A percentile compares a stretch with the other conserved stretches of the same genome.
Conservation (phyloP, 2,888 invertebrate species). For the Blastobasis lacticolella region DNA sequence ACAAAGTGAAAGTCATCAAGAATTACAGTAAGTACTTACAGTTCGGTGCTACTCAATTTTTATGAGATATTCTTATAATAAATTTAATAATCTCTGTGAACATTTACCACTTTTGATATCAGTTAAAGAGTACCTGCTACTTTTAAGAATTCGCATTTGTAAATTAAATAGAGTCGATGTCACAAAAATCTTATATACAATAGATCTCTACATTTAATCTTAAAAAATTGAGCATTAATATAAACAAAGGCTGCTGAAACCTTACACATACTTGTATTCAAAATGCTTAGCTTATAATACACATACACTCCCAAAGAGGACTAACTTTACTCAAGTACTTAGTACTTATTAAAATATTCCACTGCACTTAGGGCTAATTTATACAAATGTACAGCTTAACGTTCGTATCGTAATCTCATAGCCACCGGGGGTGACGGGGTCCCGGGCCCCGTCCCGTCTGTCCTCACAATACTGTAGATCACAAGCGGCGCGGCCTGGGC, state of each 20-base stretch:
- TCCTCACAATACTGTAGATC: constrained; percentile 58
- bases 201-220: constrained; percentile 37
- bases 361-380: constrained; percentile 42
- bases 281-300: constrained; percentile 50
- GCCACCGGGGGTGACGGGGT: constrained; percentile 57
- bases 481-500: constrained; percentile 74
- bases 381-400: constrained; percentile 63
- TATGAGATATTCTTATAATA: no score
- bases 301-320: constrained; percentile 38
- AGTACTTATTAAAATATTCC: constrained; percentile 58
- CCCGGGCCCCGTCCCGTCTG: constrained; percentile 20
- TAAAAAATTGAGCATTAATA: constrained; percentile 70
- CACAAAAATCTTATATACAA: constrained; percentile 58
- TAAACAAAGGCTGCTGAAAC: constrained; percentile 56
- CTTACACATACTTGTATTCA: constrained; percentile 42
- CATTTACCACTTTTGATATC: no score
- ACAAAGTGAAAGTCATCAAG: no score
- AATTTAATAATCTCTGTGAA: no score
- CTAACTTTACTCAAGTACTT: constrained; percentile 58
- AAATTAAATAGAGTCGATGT: constrained; percentile 41
- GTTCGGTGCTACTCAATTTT: no score
- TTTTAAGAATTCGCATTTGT: no score
- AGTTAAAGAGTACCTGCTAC: no score
- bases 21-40: no score
- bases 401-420: constrained; percentile 68